These are phyloP conservation scores for Orthonyx spaldingii DNA, from an alignment of 2,113 vertebrate species.

Conservation along the genomic window DNA sequence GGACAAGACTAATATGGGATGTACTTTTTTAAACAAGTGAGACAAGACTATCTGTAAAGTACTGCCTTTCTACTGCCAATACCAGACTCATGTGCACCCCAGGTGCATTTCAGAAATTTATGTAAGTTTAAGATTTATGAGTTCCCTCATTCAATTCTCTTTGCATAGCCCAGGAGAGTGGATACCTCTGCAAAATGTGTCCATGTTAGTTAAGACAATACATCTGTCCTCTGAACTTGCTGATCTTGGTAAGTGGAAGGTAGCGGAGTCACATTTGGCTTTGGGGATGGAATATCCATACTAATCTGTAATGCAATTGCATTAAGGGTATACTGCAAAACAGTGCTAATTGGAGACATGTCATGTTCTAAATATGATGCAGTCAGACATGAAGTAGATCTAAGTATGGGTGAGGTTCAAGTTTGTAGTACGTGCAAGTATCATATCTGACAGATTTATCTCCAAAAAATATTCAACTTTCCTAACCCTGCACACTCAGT, in stretches of 20 bases:
- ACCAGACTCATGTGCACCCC: rapidly evolving
- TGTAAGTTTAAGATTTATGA: not conserved
- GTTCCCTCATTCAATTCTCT: not conserved
- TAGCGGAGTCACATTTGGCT: not conserved
- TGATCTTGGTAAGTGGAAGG: not conserved
- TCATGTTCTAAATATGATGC: not conserved
- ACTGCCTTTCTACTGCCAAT: not conserved
- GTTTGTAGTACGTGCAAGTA: not conserved
- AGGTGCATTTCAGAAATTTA: not conserved
- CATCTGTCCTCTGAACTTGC: not conserved
- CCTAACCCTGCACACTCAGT: not conserved
- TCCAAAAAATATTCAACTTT: not conserved
- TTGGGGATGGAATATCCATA: not conserved
- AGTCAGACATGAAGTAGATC: not conserved
- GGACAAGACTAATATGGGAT: not conserved
- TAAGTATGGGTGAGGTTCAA: not conserved
- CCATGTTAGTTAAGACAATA: not conserved
- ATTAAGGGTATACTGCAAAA: not conserved
- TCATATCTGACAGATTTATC: not conserved
- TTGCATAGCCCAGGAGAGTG: not conserved
- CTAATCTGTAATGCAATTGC: not conserved
- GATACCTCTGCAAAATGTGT: not conserved
- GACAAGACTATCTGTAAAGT: not conserved
- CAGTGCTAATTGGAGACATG: not conserved
- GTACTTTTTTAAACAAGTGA: not conserved